Conservation (phyloP, 1,140 invertebrate species). For the Thaumatotibia leucotreta region DNA sequence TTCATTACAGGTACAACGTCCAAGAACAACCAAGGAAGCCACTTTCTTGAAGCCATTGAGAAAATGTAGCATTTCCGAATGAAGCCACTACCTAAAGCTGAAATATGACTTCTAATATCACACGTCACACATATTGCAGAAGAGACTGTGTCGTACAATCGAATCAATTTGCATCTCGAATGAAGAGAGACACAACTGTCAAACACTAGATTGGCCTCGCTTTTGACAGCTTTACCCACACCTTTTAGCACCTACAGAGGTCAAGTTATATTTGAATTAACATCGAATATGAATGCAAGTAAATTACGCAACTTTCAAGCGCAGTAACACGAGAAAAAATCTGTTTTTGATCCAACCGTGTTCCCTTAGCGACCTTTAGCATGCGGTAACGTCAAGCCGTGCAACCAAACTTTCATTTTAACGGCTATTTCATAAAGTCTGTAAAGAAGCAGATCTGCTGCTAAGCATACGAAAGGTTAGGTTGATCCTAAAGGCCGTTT, state of each 20-base stretch:
- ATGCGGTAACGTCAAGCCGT: too few species aligned
- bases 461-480: too few species aligned
- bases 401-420: too few species aligned
- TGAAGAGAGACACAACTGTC: too few species aligned
- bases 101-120: background rate
- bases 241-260: background rate
- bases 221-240: background rate
- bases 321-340: background rate
- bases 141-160: background rate
- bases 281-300: background rate
- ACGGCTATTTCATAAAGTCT: too few species aligned
- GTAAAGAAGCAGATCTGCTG: too few species aligned
- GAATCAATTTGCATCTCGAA: background rate
- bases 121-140: too few species aligned
- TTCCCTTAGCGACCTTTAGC: background rate
- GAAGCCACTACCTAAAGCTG: background rate
- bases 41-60: background rate
- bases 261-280: background rate
- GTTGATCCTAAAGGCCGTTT: background rate
- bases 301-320: background rate
- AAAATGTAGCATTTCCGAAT: background rate
- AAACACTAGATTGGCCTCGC: too few species aligned
- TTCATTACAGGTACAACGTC: background rate
- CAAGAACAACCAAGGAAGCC: background rate
- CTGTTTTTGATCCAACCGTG: background rate